phyloP scores from a whole-genome alignment of 2,797 vertebrate genomes.

The Australoheros facetus region DNA sequence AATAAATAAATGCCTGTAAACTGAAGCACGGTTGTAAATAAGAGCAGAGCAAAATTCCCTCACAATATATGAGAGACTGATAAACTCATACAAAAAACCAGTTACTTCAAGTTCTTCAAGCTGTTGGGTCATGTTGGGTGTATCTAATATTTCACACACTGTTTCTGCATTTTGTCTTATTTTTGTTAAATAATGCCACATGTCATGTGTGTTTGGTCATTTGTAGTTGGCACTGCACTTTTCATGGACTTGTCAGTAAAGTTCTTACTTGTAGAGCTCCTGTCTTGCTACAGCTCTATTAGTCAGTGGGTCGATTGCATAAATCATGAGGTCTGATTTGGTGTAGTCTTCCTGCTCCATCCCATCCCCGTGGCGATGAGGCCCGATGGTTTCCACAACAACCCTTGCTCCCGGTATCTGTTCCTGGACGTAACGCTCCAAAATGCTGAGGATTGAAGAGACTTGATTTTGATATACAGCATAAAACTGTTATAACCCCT shows the following conservation, averaged over 20 bases:
- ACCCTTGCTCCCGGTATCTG: slow-evolving; percentile 94
- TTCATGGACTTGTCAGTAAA: not conserved
- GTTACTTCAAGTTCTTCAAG: not conserved
- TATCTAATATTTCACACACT: not conserved
- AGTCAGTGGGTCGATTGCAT: slow-evolving; percentile 95
- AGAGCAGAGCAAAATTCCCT: too few relatives aligned
- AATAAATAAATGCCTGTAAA: not conserved
- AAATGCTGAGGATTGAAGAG: slow-evolving; percentile 80
- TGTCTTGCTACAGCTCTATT: slow-evolving; percentile 93
- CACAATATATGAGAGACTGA: not conserved
- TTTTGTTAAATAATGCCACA: not conserved
- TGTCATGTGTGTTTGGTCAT: not conserved
- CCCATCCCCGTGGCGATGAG: slow-evolving; percentile 87
- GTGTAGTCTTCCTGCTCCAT: slow-evolving; percentile 94
- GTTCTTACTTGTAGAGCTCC: slow-evolving; percentile 94
- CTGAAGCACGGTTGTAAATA: too few relatives aligned
- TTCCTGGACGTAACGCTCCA: slow-evolving; percentile 94
- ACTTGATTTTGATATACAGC: not conserved
- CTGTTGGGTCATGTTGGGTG: not conserved
- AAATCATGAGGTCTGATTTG: slow-evolving; percentile 95
- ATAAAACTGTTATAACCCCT: not conserved
- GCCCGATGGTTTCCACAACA: slow-evolving; percentile 93
- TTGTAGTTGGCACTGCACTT: not conserved
- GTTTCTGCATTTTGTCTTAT: not conserved
- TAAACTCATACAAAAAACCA: not conserved